Percentiles rank a stretch among this genome's conserved stretches.
phyloP scores from a whole-genome alignment of 2,888 invertebrate genomes.

The Schizotus pectinicornis region DNA sequence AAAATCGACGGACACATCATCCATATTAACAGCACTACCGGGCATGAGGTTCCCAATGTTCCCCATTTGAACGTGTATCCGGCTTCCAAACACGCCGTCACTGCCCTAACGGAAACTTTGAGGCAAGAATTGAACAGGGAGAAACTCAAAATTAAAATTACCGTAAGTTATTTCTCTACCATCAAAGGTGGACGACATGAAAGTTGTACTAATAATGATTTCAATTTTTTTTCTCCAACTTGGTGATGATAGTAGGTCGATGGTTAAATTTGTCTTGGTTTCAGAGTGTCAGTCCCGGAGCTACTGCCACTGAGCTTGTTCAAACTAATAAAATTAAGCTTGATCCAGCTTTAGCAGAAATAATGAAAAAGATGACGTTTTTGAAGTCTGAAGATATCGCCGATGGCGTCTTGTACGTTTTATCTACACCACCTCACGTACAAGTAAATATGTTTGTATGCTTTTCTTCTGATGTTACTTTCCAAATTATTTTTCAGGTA shows the following conservation, averaged over 20 bases:
- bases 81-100: slow-evolving; percentile 16
- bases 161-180: background rate
- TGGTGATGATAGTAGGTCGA: too few relatives aligned
- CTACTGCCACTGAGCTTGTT: background rate
- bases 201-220: too few relatives aligned
- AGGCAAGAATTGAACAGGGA: slow-evolving; percentile 2
- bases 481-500: too few relatives aligned
- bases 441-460: slow-evolving; percentile 44
- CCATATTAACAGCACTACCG: slow-evolving; percentile 24
- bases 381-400: slow-evolving; percentile 48
- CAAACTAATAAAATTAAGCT: too few relatives aligned
- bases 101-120: slow-evolving; percentile 7
- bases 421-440: slow-evolving; percentile 51
- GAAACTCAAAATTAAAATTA: slow-evolving; percentile 13
- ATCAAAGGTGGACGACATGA: too few relatives aligned
- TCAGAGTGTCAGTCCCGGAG: background rate
- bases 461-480: too few relatives aligned
- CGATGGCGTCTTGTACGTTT: slow-evolving; percentile 48
- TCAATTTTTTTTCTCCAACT: background rate
- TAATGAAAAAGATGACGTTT: too few relatives aligned
- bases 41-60: background rate
- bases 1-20: slow-evolving; percentile 17
- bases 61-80: slow-evolving; percentile 8
- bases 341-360: too few relatives aligned
- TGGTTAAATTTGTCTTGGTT: too few relatives aligned